phyloP scores from a whole-genome alignment of 2,888 invertebrate species.

The Heteromyza rotundicornis region DNA sequence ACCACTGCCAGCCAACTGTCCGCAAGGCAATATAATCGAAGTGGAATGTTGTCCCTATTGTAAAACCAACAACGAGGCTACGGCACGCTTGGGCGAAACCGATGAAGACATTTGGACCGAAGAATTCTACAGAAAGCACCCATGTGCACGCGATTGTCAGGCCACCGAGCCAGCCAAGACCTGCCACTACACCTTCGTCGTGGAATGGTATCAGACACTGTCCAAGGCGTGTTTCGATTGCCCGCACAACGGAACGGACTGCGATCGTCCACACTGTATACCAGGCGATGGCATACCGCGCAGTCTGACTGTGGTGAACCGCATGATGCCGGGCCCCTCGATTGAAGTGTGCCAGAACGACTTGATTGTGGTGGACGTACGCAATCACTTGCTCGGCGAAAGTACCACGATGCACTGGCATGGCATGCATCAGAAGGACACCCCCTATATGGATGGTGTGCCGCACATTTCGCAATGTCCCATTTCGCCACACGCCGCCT shows the following conservation, averaged over 20 bases:
- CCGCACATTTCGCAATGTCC: conserved; percentile 87
- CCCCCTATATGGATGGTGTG: conserved; percentile 89
- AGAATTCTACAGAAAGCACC: conserved; percentile 59
- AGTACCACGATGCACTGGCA: conserved; percentile 92
- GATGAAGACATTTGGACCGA: conserved; percentile 48
- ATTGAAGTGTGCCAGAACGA: conserved; percentile 91
- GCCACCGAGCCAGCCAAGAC: conserved; percentile 65
- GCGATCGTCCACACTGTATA: conserved; percentile 79
- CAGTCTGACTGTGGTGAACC: conserved; percentile 79
- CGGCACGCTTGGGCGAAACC: conserved; percentile 14
- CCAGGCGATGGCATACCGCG: conserved; percentile 81
- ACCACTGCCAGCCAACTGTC: conserved; percentile 48
- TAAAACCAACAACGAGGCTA: conserved; percentile 15
- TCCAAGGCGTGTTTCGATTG: conserved; percentile 89
- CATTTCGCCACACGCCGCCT: conserved; percentile 75
- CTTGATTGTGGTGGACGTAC: conserved; percentile 79
- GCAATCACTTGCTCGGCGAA: conserved; percentile 79
- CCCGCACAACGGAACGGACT: conserved; percentile 77
- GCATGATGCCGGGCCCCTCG: conserved; percentile 85
- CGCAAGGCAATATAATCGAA: conserved; percentile 42
- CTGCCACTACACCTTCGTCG: conserved; percentile 69
- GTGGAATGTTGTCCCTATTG: conserved; percentile 57
- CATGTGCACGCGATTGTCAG: conserved; percentile 70
- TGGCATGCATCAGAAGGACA: conserved; percentile 79
- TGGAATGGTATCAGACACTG: conserved; percentile 83